Percentiles rank a stretch among this genome's conserved stretches.
phyloP scores from a whole-genome alignment of 2,797 vertebrate genomes.

The Lutjanus campechanus region DNA sequence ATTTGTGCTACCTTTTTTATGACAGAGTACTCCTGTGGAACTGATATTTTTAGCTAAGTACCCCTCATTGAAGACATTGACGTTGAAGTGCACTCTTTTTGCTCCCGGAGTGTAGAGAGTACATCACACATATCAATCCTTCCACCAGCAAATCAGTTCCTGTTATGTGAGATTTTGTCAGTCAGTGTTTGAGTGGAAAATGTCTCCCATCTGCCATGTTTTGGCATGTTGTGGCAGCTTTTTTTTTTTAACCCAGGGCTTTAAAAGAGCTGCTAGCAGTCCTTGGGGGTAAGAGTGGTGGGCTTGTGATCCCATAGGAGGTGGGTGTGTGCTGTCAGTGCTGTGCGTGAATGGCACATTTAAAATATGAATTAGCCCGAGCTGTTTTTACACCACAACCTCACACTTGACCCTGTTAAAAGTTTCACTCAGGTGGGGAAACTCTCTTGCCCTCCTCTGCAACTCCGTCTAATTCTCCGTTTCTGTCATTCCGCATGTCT shows the following conservation, averaged over 20 bases:
- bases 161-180: conserved; percentile 60
- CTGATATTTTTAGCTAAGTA: conserved; percentile 65
- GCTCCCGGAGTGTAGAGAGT: conserved; percentile 33
- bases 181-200: conserved; percentile 55
- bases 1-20: conserved; percentile 30
- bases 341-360: conserved; percentile 60
- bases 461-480: conserved; percentile 5
- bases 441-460: conserved; percentile 16
- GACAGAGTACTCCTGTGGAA: conserved; percentile 31
- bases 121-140: conserved; percentile 52
- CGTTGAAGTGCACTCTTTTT: conserved; percentile 48
- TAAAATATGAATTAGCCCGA: conserved; percentile 67
- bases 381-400: conserved; percentile 50
- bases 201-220: conserved; percentile 66
- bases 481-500: conserved; percentile 38
- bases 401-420: conserved; percentile 72
- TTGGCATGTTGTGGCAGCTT: conserved; percentile 30
- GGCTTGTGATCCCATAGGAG: conserved; percentile 58
- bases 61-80: conserved; percentile 48
- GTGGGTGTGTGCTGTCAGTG: conserved; percentile 16
- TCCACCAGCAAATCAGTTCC: conserved; percentile 51
- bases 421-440: conserved; percentile 58
- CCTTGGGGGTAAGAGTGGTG: conserved; percentile 44
- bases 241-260: conserved; percentile 29
- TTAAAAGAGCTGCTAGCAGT: conserved; percentile 57